A percentile compares a stretch with the other conserved stretches of the same genome.
Conservation (phyloP, 1,140 invertebrate species). For the Protaetia brevitarsis region DNA sequence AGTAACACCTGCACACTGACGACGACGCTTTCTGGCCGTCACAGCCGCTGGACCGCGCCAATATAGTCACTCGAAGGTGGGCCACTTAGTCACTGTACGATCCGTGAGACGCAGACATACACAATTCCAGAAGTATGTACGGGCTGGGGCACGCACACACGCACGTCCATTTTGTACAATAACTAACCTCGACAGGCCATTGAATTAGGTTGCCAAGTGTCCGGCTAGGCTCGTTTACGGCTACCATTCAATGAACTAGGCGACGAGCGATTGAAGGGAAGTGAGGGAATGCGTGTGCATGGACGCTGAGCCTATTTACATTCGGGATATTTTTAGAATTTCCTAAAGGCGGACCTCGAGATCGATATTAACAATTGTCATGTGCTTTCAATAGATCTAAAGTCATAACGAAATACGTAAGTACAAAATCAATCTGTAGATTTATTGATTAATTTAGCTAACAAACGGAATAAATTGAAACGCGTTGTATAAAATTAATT, state of each 20-base stretch:
- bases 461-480: no score
- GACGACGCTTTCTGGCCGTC: conserved; percentile 14
- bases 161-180: conserved; percentile 8
- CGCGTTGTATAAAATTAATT: no score
- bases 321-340: no score
- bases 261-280: background rate
- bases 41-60: conserved; percentile 15
- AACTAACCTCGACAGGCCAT: conserved; percentile 17
- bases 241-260: conserved; percentile 3
- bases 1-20: conserved; percentile 17
- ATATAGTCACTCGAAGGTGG: conserved; percentile 17
- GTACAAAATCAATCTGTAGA: no score
- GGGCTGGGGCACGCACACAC: background rate
- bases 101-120: background rate
- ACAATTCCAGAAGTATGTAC: background rate
- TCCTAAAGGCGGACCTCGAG: no score
- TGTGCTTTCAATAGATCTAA: no score
- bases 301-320: background rate
- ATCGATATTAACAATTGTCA: no score
- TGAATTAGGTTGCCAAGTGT: conserved; percentile 17
- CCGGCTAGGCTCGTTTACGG: background rate
- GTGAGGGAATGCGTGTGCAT: background rate
- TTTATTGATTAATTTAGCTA: no score
- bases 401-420: no score
- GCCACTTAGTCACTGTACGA: conserved; percentile 15